Conservation (phyloP, 1,140 invertebrate genomes). For the Lasaia peninsularis region DNA sequence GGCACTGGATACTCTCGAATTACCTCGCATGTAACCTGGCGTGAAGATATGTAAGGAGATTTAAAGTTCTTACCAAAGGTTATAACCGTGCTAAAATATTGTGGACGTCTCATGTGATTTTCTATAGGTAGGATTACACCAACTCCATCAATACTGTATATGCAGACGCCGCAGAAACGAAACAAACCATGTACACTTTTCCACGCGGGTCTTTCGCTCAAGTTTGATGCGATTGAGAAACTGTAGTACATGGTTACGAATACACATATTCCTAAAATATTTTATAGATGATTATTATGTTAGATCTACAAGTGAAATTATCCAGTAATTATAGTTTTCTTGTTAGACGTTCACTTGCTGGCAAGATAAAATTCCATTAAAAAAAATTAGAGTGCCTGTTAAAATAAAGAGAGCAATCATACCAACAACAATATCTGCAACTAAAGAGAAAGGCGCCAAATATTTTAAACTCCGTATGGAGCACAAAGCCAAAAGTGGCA, state of each 20-base stretch:
- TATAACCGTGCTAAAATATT: constrained; percentile 37
- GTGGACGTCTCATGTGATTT: constrained; percentile 50
- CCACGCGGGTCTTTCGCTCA: constrained; percentile 43
- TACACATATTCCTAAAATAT: constrained; percentile 38
- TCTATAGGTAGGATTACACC: constrained; percentile 46
- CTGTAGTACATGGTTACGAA: constrained; percentile 46
- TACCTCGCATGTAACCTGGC: too few relatives aligned
- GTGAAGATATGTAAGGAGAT: too few relatives aligned
- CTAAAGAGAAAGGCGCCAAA: constrained; percentile 45
- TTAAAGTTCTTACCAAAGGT: constrained; percentile 34
- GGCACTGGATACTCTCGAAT: too few relatives aligned
- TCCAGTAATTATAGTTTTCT: too few relatives aligned
- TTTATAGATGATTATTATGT: too few relatives aligned
- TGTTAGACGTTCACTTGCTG: too few relatives aligned
- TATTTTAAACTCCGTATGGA: constrained; percentile 51
- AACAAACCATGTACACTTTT: constrained; percentile 44
- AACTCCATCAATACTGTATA: constrained; percentile 49
- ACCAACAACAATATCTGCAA: constrained; percentile 50
- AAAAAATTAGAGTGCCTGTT: not conserved
- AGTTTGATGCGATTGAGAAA: constrained; percentile 23
- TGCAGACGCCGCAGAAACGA: constrained; percentile 41
- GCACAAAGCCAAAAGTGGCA: constrained; percentile 38
- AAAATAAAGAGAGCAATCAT: constrained; percentile 19
- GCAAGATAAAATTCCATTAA: not conserved
- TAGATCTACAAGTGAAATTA: too few relatives aligned